Evolutionary conservation across 2,888 invertebrate species (phyloP), one percentile per base, ranked within the genome.

Genomic region (Pterobdella sp.): DNA sequence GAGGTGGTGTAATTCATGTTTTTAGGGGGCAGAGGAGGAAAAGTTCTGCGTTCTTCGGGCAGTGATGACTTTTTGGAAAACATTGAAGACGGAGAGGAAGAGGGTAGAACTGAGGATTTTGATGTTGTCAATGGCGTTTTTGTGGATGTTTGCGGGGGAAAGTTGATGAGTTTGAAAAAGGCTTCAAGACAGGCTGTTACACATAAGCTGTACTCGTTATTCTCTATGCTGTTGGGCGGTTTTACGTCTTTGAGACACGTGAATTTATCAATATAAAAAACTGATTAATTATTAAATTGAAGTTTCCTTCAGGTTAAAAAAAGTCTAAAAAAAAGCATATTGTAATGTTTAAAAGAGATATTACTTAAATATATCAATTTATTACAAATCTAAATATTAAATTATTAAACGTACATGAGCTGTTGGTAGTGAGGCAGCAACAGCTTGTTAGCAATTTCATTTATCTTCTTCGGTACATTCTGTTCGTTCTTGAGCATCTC

Each of bases 171-270:
- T 84, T 91, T 89, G 79, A 92, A 87, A 76, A 93, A 89, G 3
- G 93, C 92, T 63, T 90, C 90, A 65, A 93, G 84, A 63, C 91
- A 91, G 76, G 90, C 90, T 71, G 90, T 90, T 77, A 89, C 31
- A 1, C 63, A 71, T 7, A 71, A 36, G 63, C 71, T 71, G 69
- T 69, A 69, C 7, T 42, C 49, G 42, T 52, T 42, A 32, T 10
- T 52, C 31, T 69, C 69, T 42, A 52, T 69, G 31, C 69, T 69
- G 60, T 42, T 22, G n/a, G n/a, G n/a, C n/a, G n/a, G n/a, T n/a
- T n/a, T n/a, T n/a, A n/a, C n/a, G n/a, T n/a, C n/a, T n/a, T n/a
- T n/a, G n/a, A n/a, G n/a, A n/a, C n/a, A n/a, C n/a, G n/a, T n/a
- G n/a, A n/a, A n/a, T n/a, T n/a, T n/a, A n/a, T n/a, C n/a, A n/a